phyloP scores from a whole-genome alignment of 2,113 vertebrate genomes.

The Colaptes auratus region DNA sequence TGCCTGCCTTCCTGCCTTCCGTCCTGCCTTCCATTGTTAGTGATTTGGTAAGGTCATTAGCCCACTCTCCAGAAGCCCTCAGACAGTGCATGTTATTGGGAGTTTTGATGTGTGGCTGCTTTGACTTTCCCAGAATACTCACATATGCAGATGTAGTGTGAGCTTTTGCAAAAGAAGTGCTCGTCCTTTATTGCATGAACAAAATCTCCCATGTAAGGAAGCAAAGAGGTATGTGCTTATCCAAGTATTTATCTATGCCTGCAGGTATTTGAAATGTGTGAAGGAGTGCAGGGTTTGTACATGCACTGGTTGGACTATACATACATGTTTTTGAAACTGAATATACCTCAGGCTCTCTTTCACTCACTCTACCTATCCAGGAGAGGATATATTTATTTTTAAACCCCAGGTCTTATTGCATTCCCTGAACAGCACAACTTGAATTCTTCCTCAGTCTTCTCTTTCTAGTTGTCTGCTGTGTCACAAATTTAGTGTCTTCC shows the following conservation, averaged over 20 bases:
- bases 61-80: neutral
- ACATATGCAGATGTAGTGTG: conserved; percentile 5
- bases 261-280: conserved; percentile 60
- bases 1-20: neutral
- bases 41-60: neutral
- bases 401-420: neutral
- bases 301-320: conserved; percentile 31
- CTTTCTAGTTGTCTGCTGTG: neutral
- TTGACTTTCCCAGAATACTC: conserved; percentile 38
- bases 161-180: conserved; percentile 25
- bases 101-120: neutral
- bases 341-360: neutral
- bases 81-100: neutral
- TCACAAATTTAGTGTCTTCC: neutral
- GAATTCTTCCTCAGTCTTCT: neutral
- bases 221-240: conserved; percentile 64
- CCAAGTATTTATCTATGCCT: conserved; percentile 64
- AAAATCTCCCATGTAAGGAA: conserved; percentile 67
- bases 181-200: conserved; percentile 44
- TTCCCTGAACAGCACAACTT: neutral
- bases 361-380: neutral
- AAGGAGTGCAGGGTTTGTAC: conserved; percentile 62
- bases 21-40: neutral
- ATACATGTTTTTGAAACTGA: conserved; percentile 39
- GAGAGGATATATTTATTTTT: neutral